Evolutionary conservation across 2,113 vertebrate genomes (phyloP), one percentile per base, ranked within the genome.

Genomic region (Halcyon senegalensis): DNA sequence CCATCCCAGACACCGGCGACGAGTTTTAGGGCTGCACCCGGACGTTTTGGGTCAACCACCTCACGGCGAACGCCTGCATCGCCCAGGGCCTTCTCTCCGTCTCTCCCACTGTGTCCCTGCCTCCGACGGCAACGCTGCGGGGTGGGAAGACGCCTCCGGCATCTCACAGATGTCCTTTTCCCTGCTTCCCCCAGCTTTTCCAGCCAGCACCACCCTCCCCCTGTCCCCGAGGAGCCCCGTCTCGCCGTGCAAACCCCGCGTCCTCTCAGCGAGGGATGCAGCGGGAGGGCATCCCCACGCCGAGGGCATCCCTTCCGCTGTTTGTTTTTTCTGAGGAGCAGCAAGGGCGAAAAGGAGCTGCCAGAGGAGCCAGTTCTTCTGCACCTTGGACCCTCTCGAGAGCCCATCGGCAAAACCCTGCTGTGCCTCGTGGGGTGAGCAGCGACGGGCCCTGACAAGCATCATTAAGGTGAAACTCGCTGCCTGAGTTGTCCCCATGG

Each of bases 151-250:
- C 27, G 80, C 89, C 91, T 95, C 67, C 56, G 8, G 94, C 89
- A 91, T 21, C 70, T 91, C 83, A 15, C 92, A 95, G 94, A 92
- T 96, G 92, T 75, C 94, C 93, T 90, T 95, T 93, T 97, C 89
- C 92, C 89, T 73, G 89, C 84, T 43, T 96, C 90, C 90, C 87
- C 85, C 87, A 80, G 87, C 91, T 86, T 76, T 93, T 94, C 78
- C 78, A 80, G 91, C 89, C 81, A 1, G 74, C 39, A 15, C 67
- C 10, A 0, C 1, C 9, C 23, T 19, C 56, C 50, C 30, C 82
- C 74, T 17, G 12, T 17, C 5, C 30, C 56, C 2, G 0, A 18
- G 6, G 67, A 94, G 80, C 53, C 35, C 21, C 1, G 0, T 20
- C 62, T 16, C 11, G 0, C n/a, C 4, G 1, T 3, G 25, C 11